Conservation (phyloP, 2,888 invertebrate genomes). For the Eretmocerus hayati region DNA sequence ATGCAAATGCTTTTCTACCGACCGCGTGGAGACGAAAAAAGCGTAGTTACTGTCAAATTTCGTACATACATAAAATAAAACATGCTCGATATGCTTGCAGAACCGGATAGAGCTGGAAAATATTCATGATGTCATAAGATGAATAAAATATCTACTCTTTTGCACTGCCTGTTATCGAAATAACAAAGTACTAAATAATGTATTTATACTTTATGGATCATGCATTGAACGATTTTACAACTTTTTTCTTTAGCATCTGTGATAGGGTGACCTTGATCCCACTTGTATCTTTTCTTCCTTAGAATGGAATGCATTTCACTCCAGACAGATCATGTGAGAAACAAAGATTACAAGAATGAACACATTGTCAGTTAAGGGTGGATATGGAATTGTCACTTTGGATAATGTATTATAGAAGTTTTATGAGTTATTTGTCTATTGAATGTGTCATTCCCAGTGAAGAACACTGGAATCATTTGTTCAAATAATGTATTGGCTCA, state of each 20-base stretch:
- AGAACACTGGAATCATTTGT: slow-evolving; percentile 36
- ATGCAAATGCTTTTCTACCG: slow-evolving; percentile 26
- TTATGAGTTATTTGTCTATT: slow-evolving; percentile 43
- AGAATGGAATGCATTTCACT: slow-evolving; percentile 13
- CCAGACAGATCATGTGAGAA: slow-evolving; percentile 11
- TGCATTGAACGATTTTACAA: slow-evolving; percentile 11
- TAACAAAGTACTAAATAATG: slow-evolving; percentile 10
- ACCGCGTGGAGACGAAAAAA: slow-evolving; percentile 1
- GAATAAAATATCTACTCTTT: slow-evolving; percentile 10
- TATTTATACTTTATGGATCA: slow-evolving; percentile 12
- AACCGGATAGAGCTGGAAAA: slow-evolving; percentile 16
- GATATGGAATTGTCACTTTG: slow-evolving; percentile 35
- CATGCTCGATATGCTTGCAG: slow-evolving; percentile 10
- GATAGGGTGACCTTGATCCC: slow-evolving; percentile 17
- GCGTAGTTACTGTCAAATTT: slow-evolving; percentile 7
- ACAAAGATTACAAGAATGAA: slow-evolving; percentile 6
- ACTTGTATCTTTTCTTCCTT: slow-evolving; percentile 13
- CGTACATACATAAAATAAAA: slow-evolving; percentile 11
- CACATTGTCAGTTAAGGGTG: slow-evolving; percentile 19
- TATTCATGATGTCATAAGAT: slow-evolving; percentile 5
- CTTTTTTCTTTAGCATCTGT: slow-evolving; percentile 20
- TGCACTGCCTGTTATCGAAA: slow-evolving; percentile 12
- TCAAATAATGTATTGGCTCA: slow-evolving; percentile 43
- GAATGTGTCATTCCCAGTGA: slow-evolving; percentile 34
- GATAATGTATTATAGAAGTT: slow-evolving; percentile 44